A percentile compares a stretch with the other conserved stretches of the same genome.
These are phyloP conservation scores for Raja brachyura DNA, from an alignment of 2,113 vertebrate species.

Conservation along the genomic window DNA sequence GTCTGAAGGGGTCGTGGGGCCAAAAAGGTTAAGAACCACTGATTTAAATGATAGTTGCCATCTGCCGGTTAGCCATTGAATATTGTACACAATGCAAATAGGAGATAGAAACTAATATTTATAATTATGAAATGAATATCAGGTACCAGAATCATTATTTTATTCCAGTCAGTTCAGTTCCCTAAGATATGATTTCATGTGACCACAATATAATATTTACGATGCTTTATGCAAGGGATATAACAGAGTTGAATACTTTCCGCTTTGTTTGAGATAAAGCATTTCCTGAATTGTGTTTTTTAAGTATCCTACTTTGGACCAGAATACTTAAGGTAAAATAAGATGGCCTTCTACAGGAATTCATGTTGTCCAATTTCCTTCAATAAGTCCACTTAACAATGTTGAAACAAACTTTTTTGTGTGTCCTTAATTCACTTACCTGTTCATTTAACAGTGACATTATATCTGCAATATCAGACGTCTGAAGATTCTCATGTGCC, in stretches of 20 bases:
- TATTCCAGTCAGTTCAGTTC: background rate
- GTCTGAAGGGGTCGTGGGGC: too few relatives aligned
- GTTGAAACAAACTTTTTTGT: background rate
- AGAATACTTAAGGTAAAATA: background rate
- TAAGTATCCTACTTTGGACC: background rate
- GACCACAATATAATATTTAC: background rate
- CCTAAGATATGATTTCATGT: background rate
- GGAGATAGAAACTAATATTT: background rate
- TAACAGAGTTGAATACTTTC: background rate
- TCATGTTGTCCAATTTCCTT: background rate
- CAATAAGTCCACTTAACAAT: background rate
- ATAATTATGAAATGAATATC: background rate
- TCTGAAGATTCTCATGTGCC: constrained; percentile 86
- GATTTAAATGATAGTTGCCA: background rate
- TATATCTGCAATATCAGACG: constrained; percentile 67
- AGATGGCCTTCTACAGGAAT: background rate
- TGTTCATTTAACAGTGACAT: constrained; percentile 77
- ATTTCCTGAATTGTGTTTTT: background rate
- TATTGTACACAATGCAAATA: background rate
- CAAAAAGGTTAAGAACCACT: too few relatives aligned
- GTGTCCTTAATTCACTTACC: constrained; percentile 56
- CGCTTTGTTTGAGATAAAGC: background rate
- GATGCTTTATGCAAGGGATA: background rate
- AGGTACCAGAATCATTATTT: background rate
- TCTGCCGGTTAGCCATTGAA: background rate